A percentile compares a stretch with the other conserved stretches of the same genome.
Conservation (phyloP, 2,113 vertebrate genomes). For the Telmatochromis brichardi region DNA sequence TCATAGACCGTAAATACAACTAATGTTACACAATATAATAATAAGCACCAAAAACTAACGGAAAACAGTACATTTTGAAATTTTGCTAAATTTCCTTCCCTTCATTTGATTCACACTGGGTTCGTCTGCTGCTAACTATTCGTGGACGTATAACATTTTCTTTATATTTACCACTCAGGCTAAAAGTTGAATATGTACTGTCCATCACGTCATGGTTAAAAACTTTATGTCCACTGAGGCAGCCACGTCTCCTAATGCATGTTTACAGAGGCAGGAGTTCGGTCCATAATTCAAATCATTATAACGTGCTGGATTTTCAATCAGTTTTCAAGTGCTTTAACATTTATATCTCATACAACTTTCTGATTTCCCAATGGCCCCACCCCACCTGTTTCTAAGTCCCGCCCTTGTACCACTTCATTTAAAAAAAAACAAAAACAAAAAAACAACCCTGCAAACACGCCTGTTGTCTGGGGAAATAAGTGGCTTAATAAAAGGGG, state of each 20-base stretch:
- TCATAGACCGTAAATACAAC: background rate
- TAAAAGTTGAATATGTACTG: background rate
- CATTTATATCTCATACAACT: background rate
- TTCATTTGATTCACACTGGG: background rate
- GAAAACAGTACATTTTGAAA: background rate
- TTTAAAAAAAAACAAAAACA: background rate
- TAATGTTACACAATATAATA: background rate
- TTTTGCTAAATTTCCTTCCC: background rate
- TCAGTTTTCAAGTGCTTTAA: background rate
- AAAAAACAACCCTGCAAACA: background rate
- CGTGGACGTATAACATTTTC: background rate
- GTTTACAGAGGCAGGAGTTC: background rate
- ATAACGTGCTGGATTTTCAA: background rate
- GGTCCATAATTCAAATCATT: background rate
- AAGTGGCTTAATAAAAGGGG: background rate
- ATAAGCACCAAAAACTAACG: background rate
- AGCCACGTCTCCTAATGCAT: background rate
- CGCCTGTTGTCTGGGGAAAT: background rate
- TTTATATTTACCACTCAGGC: background rate
- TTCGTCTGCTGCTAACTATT: background rate
- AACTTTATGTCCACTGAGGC: background rate
- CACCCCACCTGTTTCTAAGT: background rate
- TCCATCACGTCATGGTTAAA: background rate
- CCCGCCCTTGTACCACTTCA: background rate
- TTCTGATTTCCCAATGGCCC: background rate